Conservation (phyloP, 92 coral and sea anemone genomes). For the Epizoanthus rinbou region DNA sequence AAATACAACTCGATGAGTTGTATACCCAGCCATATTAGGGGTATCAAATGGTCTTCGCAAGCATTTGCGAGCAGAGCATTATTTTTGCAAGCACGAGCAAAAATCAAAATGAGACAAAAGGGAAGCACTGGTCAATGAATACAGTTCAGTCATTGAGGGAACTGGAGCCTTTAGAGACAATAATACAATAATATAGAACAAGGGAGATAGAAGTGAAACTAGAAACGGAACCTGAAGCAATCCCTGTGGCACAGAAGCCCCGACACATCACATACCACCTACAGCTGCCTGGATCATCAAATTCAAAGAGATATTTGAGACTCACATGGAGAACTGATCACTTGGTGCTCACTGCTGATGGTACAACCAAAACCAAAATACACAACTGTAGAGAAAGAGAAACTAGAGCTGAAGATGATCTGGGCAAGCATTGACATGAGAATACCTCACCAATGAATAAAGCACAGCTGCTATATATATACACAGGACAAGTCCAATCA, state of each 20-base stretch:
- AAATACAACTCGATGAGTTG: too few relatives aligned
- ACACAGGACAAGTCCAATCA: conserved; percentile 29
- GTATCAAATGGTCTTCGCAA: too few relatives aligned
- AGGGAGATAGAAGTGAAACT: conserved; percentile 51
- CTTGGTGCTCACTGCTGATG: conserved; percentile 69
- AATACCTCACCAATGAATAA: conserved; percentile 53
- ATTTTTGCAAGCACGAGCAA: too few relatives aligned
- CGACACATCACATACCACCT: conserved; percentile 56
- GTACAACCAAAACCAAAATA: conserved; percentile 61
- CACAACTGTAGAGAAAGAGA: conserved; percentile 43
- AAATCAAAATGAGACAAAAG: conserved; percentile 6
- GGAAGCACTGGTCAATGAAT: conserved; percentile 45
- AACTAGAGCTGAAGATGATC: conserved; percentile 66
- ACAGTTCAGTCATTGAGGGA: conserved; percentile 51
- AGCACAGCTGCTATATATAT: conserved; percentile 44
- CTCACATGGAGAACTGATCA: conserved; percentile 60
- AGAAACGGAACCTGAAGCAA: conserved; percentile 65
- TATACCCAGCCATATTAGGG: too few relatives aligned
- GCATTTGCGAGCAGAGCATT: too few relatives aligned
- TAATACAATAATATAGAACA: conserved; percentile 39
- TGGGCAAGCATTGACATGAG: conserved; percentile 68
- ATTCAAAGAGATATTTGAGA: too few relatives aligned
- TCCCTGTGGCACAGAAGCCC: conserved; percentile 67
- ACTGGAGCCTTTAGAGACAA: conserved; percentile 58
- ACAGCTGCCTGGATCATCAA: conserved; percentile 63